phyloP scores from a whole-genome alignment of 2,113 vertebrate species.

The Lepisosteus oculatus region DNA sequence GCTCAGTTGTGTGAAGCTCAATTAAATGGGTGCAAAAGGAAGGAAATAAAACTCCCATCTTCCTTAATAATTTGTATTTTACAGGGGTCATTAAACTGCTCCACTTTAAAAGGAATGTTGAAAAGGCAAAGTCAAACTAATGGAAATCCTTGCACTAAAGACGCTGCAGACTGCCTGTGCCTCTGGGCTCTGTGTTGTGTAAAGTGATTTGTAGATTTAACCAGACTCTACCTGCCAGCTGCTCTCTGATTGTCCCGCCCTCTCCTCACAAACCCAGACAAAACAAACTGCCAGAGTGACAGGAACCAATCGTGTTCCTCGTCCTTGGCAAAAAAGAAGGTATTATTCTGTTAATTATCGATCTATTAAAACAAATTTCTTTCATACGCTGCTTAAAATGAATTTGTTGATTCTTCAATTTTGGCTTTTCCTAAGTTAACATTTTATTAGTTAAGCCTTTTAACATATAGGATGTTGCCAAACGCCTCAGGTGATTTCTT shows the following conservation, averaged over 20 bases:
- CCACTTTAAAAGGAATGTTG: conserved; percentile 23
- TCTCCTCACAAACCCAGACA: conserved; percentile 58
- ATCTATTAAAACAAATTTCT: conserved; percentile 47
- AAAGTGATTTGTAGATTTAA: conserved; percentile 49
- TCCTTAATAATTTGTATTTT: conserved; percentile 24
- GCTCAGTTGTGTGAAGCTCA: too few species aligned
- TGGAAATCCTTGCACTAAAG: conserved; percentile 41
- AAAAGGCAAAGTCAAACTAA: conserved; percentile 40
- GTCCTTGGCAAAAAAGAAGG: conserved; percentile 33
- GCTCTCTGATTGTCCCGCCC: conserved; percentile 50
- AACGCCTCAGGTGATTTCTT: conserved; percentile 36
- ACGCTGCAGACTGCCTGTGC: conserved; percentile 26
- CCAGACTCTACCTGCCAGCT: conserved; percentile 58
- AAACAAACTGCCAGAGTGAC: conserved; percentile 67
- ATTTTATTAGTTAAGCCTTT: conserved; percentile 37
- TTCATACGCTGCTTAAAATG: conserved; percentile 37
- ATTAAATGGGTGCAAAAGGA: too few species aligned
- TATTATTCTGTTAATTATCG: conserved; percentile 38
- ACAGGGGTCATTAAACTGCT: conserved; percentile 13
- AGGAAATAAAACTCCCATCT: background rate
- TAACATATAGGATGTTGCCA: conserved; percentile 44
- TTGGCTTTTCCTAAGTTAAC: conserved; percentile 31
- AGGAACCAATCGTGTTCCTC: conserved; percentile 40
- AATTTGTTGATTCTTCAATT: conserved; percentile 21
- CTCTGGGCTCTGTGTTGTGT: conserved; percentile 41